Percentiles rank a stretch among this genome's conserved stretches.
Conservation (phyloP, 1,140 invertebrate species). For the honey bee (Apis mellifera) region DNA sequence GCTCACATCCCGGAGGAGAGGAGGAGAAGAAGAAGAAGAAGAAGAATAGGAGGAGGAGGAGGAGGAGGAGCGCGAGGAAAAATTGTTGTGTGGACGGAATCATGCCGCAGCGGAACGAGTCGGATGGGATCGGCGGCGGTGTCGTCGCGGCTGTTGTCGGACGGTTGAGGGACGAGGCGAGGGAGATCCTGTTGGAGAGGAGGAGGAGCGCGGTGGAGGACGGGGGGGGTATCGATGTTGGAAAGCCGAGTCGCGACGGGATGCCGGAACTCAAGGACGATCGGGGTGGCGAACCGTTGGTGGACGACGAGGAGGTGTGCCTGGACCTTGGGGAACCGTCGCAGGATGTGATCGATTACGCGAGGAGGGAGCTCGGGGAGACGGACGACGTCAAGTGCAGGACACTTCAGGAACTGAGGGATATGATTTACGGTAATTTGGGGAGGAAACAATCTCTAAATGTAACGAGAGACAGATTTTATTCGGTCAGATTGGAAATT, state of each 20-base stretch:
- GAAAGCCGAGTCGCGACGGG: conserved; percentile 11
- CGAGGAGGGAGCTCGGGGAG: conserved; percentile 79
- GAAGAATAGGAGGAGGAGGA: too few species aligned
- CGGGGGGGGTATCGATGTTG: conserved; percentile 35
- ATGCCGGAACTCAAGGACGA: conserved; percentile 68
- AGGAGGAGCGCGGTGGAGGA: neutral
- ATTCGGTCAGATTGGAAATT: too few species aligned
- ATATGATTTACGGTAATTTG: conserved; percentile 88
- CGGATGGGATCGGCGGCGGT: neutral
- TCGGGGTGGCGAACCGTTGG: conserved; percentile 49
- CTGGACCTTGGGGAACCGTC: conserved; percentile 76
- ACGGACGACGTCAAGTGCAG: conserved; percentile 83
- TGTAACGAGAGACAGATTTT: too few species aligned
- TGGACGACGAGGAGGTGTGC: conserved; percentile 76
- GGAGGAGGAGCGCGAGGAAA: too few species aligned
- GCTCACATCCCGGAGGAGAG: too few species aligned
- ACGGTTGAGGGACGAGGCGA: neutral
- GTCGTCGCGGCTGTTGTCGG: neutral
- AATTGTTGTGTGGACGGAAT: too few species aligned
- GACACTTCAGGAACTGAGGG: conserved; percentile 85
- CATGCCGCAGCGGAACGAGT: conserved; percentile 44
- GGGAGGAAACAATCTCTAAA: too few species aligned
- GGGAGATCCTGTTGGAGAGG: neutral
- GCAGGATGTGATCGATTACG: conserved; percentile 79
- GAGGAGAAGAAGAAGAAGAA: too few species aligned